Percentiles rank a stretch among this genome's conserved stretches.
Conservation (phyloP, 2,797 vertebrate genomes). For the Eleutherodactylus coqui region DNA sequence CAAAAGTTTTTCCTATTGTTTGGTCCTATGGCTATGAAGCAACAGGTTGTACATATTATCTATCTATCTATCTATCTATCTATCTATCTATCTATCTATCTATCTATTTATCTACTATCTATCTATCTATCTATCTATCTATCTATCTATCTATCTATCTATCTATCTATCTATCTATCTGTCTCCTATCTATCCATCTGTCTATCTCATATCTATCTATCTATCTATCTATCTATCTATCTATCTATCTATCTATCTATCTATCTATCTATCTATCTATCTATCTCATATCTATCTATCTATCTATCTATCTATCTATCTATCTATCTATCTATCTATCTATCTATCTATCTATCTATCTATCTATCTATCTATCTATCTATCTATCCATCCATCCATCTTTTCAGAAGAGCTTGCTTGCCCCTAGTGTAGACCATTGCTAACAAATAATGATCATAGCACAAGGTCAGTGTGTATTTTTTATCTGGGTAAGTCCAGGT, state of each 20-base stretch:
- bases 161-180: background rate
- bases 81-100: too few species aligned
- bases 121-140: background rate
- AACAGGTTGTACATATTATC: background rate
- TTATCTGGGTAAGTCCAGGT: slow-evolving; percentile 11
- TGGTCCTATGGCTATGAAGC: background rate
- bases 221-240: background rate
- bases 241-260: background rate
- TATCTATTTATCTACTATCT: too few species aligned
- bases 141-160: background rate
- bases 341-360: background rate
- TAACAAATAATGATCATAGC: background rate
- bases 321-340: background rate
- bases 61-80: too few species aligned
- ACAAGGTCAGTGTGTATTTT: slow-evolving; percentile 23
- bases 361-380: background rate
- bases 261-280: background rate
- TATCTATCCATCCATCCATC: background rate
- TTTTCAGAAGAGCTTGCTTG: background rate
- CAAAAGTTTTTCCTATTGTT: too few species aligned
- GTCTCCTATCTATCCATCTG: background rate
- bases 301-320: background rate
- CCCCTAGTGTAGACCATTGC: background rate
- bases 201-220: background rate
- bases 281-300: background rate